Conservation (phyloP, 1,140 invertebrate genomes). For the Brevipalpus yothersi region DNA sequence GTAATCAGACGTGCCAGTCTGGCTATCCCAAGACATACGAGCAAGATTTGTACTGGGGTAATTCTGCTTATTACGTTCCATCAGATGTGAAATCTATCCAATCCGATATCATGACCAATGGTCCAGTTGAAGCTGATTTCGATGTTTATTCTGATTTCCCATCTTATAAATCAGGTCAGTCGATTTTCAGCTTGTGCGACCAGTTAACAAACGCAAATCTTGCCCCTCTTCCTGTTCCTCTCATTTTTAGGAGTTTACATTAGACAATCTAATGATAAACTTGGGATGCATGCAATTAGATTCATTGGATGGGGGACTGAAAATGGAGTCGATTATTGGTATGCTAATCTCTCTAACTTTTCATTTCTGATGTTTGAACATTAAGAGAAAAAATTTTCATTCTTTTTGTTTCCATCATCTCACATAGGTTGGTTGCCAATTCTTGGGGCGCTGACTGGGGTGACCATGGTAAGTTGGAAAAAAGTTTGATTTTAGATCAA, state of each 20-base stretch:
- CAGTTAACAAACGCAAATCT: no score
- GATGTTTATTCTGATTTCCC: conserved; percentile 67
- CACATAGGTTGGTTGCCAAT: conserved; percentile 18
- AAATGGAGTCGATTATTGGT: conserved; percentile 7
- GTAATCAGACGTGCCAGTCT: conserved; percentile 32
- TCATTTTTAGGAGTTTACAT: not conserved
- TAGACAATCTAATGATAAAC: not conserved
- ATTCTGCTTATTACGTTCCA: conserved; percentile 36
- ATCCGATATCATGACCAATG: conserved; percentile 57
- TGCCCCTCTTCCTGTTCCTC: not conserved
- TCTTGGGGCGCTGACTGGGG: conserved; percentile 20
- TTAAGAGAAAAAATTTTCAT: no score
- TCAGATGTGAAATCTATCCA: conserved; percentile 40
- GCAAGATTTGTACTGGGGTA: conserved; percentile 49
- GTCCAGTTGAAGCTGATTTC: conserved; percentile 72
- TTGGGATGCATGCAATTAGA: conserved; percentile 6
- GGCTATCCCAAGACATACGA: conserved; percentile 29
- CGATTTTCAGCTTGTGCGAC: no score
- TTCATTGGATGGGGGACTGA: conserved; percentile 9
- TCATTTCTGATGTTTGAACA: no score
- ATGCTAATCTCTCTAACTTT: no score
- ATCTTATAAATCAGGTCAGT: conserved; percentile 45
- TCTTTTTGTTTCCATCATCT: no score
- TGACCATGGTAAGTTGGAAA: conserved; percentile 12
- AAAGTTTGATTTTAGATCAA: no score